A percentile compares a stretch with the other conserved stretches of the same genome.
phyloP scores from a whole-genome alignment of 2,888 invertebrate species.

The Sepioteuthis lessoniana region DNA sequence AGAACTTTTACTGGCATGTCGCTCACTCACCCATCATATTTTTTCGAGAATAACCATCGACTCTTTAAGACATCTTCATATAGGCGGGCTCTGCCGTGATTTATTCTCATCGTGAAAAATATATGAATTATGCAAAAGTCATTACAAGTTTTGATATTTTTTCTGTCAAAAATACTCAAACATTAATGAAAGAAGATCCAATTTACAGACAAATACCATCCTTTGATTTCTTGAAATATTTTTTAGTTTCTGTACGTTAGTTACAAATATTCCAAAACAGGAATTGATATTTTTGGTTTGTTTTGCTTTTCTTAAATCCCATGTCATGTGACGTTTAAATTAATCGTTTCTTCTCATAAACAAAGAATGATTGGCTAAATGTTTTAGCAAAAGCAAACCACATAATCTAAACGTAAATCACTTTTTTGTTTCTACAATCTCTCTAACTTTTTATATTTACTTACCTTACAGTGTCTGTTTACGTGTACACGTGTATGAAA shows the following conservation, averaged over 20 bases:
- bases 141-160: neutral
- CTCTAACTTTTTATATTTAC: neutral
- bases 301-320: neutral
- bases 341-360: neutral
- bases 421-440: no score
- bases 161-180: neutral
- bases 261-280: neutral
- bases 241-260: neutral
- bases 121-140: neutral
- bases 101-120: neutral
- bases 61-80: no score
- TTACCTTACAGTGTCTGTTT: neutral
- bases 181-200: neutral
- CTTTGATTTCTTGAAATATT: neutral
- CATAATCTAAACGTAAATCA: neutral
- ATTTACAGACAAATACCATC: neutral
- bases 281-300: neutral
- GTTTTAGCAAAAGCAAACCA: neutral
- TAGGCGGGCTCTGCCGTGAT: neutral
- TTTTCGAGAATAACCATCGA: no score
- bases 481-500: neutral
- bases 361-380: neutral
- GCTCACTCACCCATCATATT: no score
- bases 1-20: no score
- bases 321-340: neutral